These are phyloP conservation scores for Philotrypesis tridentata DNA, from an alignment of 1,140 invertebrate species.

Conservation along the genomic window DNA sequence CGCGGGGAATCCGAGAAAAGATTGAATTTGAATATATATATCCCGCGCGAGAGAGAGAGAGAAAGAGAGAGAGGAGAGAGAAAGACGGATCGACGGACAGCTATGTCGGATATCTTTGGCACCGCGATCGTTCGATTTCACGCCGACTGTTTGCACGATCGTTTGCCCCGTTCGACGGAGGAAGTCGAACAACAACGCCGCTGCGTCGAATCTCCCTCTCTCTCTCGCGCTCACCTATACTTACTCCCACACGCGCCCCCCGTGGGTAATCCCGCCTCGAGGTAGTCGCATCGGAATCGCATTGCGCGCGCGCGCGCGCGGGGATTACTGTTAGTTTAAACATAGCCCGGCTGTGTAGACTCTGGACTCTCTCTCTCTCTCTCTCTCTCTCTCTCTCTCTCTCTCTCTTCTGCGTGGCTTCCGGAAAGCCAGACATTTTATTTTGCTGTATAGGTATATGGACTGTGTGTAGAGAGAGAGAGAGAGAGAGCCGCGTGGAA, in stretches of 20 bases:
- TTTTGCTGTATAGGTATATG: too few relatives aligned
- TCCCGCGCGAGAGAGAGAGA: too few relatives aligned
- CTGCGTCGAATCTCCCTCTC: neutral
- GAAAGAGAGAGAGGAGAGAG: too few relatives aligned
- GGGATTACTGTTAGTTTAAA: constrained; percentile 15
- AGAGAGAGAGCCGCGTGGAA: too few relatives aligned
- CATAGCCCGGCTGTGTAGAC: neutral
- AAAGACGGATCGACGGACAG: neutral
- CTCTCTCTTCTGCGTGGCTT: too few relatives aligned
- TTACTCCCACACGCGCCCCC: constrained; percentile 27
- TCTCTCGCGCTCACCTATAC: neutral
- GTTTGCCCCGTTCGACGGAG: constrained; percentile 27
- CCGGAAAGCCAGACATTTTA: neutral
- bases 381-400: too few relatives aligned
- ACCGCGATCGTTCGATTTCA: constrained; percentile 51
- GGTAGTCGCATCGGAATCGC: constrained; percentile 44
- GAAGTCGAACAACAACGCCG: constrained; percentile 44
- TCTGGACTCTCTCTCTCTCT: neutral
- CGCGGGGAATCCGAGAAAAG: neutral
- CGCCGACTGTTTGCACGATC: constrained; percentile 47
- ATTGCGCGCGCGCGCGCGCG: constrained; percentile 3
- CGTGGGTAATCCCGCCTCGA: constrained; percentile 48
- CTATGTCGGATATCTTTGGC: neutral
- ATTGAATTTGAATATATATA: too few relatives aligned
- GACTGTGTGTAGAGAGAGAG: too few relatives aligned